phyloP scores from a whole-genome alignment of 2,888 invertebrate genomes.

The Acanthosepion lycidas region DNA sequence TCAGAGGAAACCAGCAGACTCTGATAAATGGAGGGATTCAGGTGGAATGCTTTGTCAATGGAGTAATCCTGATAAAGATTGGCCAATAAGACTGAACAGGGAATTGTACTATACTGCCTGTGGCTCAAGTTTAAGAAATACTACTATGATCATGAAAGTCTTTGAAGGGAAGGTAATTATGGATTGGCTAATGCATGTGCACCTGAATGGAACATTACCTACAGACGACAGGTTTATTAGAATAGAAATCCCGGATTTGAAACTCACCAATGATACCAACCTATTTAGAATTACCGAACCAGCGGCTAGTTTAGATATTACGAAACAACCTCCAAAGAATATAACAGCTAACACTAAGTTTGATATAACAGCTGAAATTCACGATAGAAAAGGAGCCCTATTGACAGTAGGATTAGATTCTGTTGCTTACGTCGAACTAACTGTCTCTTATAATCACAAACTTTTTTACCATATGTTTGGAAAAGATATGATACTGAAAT shows the following conservation, averaged over 20 bases:
- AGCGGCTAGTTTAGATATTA: constrained; percentile 48
- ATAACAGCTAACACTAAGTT: constrained; percentile 49
- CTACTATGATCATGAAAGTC: not conserved
- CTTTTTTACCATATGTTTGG: constrained; percentile 50
- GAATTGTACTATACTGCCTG: constrained; percentile 18
- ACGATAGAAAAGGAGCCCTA: constrained; percentile 48
- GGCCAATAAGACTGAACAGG: constrained; percentile 48
- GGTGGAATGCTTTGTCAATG: constrained; percentile 50
- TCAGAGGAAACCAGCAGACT: not conserved
- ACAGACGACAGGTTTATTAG: constrained; percentile 50
- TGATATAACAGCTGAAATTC: constrained; percentile 50
- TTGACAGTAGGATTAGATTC: constrained; percentile 56
- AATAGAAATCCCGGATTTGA: constrained; percentile 47
- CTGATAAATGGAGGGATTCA: constrained; percentile 47
- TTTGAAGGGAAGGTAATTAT: constrained; percentile 45
- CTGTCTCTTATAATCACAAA: constrained; percentile 53
- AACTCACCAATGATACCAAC: constrained; percentile 51
- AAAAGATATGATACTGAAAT: constrained; percentile 52
- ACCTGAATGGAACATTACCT: constrained; percentile 48
- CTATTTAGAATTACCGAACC: constrained; percentile 53
- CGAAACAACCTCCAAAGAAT: constrained; percentile 37
- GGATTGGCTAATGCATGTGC: constrained; percentile 49
- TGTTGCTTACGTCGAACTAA: constrained; percentile 54
- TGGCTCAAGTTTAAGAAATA: constrained; percentile 42
- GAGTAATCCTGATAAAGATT: constrained; percentile 44